Evolutionary conservation across 2,888 invertebrate genomes (phyloP), one percentile per base, ranked within the genome.

Genomic region (Ectemnius continuus): DNA sequence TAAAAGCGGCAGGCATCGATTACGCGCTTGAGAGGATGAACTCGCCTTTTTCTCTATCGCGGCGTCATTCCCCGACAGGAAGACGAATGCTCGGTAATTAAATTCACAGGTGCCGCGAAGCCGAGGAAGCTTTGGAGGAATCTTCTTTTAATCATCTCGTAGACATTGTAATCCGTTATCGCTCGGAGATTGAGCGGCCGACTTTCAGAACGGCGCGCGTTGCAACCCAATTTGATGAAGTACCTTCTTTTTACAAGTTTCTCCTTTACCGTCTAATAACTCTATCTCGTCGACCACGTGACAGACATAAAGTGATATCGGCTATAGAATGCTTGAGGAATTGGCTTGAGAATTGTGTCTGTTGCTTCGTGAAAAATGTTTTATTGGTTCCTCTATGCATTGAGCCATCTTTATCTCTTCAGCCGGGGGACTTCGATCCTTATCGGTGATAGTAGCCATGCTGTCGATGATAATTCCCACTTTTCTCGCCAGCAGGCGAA

Each of bases 41-140:
- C 60, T 20, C 45, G 36, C 46, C 23, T 75, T 67, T 58, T 23
- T 47, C 58, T 61, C 20, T 13, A 36, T 18, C 13, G 52, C 23
- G 52, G 45, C 14, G 45, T n/a, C 16, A 16, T 45, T 58, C 36
- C 36, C 1, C 60, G 58, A 56, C 62, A 28, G 36, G n/a, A 62
- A 28, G 56, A 61, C 52, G 68, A 67, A 64, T 67, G 75, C 67
- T 59, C 71, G 45, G 59, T 78, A 78, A 80, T 81, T 81, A 82
- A 82, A 82, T 80, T 78, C 70, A 36, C 48, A 52, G 16, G 23
- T 61, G 36, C 57, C 28, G 23, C 2, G n/a, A 5, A 48, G 45
- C n/a, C 2, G 28, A 20, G 60, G 65, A 57, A 48, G 48, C 46
- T 18, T 56, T 6, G 66, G 58, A 59, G 67, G 70, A 64, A 56